Conservation (phyloP, 2,797 vertebrate genomes). For the Sebastes oblongus region DNA sequence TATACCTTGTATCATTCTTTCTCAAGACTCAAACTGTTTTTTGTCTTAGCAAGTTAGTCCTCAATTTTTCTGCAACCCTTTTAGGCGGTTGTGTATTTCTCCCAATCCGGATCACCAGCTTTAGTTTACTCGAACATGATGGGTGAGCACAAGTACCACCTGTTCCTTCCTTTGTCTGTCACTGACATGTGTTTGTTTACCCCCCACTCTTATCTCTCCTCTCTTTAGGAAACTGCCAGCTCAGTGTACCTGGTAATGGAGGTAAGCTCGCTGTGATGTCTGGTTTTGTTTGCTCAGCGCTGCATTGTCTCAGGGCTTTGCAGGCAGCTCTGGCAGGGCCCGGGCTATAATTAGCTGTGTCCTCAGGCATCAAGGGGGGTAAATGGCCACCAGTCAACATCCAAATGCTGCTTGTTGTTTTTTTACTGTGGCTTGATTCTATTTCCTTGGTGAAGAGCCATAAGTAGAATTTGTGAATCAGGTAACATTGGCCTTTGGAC, state of each 20-base stretch:
- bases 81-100: neutral
- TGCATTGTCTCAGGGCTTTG: conserved; percentile 52
- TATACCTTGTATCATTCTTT: neutral
- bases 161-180: conserved; percentile 43
- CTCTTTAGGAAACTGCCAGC: conserved; percentile 91
- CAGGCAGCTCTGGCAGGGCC: conserved; percentile 34
- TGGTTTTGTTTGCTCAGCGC: conserved; percentile 58
- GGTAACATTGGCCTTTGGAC: neutral
- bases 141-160: conserved; percentile 10
- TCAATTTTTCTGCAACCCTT: neutral
- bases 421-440: neutral
- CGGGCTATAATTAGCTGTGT: conserved; percentile 61
- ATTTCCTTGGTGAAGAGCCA: neutral
- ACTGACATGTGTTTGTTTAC: conserved; percentile 59
- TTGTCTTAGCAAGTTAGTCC: neutral
- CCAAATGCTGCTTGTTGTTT: neutral
- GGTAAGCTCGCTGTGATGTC: conserved; percentile 82
- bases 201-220: conserved; percentile 33
- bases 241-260: conserved; percentile 99
- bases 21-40: neutral
- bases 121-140: conserved; percentile 10
- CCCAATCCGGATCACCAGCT: neutral
- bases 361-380: conserved; percentile 34
- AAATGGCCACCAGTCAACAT: conserved; percentile 14
- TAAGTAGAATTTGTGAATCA: neutral